These are phyloP conservation scores for Bombyx huttoni DNA, from an alignment of 2,888 invertebrate genomes.

Conservation along the genomic window DNA sequence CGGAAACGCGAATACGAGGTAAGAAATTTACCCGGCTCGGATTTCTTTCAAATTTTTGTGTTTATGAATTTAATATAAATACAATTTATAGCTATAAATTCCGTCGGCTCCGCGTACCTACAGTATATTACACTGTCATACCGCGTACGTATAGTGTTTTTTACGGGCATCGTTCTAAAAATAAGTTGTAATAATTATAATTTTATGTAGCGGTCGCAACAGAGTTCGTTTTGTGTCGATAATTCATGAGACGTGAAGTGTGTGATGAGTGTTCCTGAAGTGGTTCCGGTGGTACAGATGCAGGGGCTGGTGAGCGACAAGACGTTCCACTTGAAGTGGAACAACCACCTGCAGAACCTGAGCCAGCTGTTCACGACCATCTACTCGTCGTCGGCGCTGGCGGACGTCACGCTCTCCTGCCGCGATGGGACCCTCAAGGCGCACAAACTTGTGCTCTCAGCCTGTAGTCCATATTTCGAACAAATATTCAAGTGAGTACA, in stretches of 20 bases:
- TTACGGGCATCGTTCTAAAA: constrained; percentile 74
- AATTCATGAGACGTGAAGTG: constrained; percentile 50
- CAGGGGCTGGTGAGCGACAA: constrained; percentile 75
- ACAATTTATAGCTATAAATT: constrained; percentile 65
- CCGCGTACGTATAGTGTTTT: constrained; percentile 73
- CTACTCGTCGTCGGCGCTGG: constrained; percentile 78
- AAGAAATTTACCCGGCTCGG: constrained; percentile 46
- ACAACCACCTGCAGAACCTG: constrained; percentile 81
- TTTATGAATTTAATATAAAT: constrained; percentile 53
- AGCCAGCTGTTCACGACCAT: constrained; percentile 78
- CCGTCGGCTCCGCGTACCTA: constrained; percentile 69
- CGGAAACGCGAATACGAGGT: constrained; percentile 60
- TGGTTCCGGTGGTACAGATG: constrained; percentile 67
- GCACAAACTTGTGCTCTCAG: constrained; percentile 80
- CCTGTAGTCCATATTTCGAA: constrained; percentile 84
- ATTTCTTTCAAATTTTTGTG: constrained; percentile 43
- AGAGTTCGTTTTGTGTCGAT: constrained; percentile 65
- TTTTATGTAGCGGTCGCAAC: constrained; percentile 71
- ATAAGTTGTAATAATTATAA: constrained; percentile 74
- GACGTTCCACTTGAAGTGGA: constrained; percentile 80
- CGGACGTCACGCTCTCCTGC: constrained; percentile 80
- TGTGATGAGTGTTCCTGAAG: constrained; percentile 53
- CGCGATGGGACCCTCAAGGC: constrained; percentile 80
- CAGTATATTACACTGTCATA: constrained; percentile 70
- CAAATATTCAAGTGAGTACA: constrained; percentile 75